Percentiles rank a stretch among this genome's conserved stretches.
phyloP scores from a whole-genome alignment of 2,797 vertebrate species.

The Sebastes wilsoni region DNA sequence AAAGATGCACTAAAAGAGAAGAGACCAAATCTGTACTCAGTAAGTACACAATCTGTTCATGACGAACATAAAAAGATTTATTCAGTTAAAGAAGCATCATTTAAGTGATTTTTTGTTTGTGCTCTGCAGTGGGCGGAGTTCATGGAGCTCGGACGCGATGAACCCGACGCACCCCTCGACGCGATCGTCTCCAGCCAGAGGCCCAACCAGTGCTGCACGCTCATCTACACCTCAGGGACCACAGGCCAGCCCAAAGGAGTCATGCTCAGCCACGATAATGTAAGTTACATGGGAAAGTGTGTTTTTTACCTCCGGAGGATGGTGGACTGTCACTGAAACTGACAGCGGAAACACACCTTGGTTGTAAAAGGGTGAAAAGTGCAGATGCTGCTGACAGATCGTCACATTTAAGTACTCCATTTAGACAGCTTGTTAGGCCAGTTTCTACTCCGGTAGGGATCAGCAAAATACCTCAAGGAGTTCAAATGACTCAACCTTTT shows the following conservation, averaged over 20 bases:
- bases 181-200: slow-evolving; percentile 85
- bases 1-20: slow-evolving; percentile 85
- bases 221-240: slow-evolving; percentile 96
- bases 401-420: neutral
- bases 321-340: neutral
- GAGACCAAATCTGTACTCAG: slow-evolving; percentile 89
- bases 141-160: slow-evolving; percentile 81
- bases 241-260: slow-evolving; percentile 91
- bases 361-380: neutral
- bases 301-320: neutral
- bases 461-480: neutral
- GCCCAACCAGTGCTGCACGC: slow-evolving; percentile 91
- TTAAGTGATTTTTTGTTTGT: neutral
- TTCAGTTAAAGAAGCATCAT: neutral
- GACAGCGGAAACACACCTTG: neutral
- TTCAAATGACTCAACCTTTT: neutral
- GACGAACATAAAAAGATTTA: neutral
- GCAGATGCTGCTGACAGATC: neutral
- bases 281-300: slow-evolving; percentile 65
- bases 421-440: neutral
- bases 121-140: slow-evolving; percentile 89
- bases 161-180: slow-evolving; percentile 80
- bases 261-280: slow-evolving; percentile 98
- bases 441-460: neutral
- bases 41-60: slow-evolving; percentile 61